Evolutionary conservation across 2,888 invertebrate genomes (phyloP).

Genomic region (Deroplatys truncata): DNA sequence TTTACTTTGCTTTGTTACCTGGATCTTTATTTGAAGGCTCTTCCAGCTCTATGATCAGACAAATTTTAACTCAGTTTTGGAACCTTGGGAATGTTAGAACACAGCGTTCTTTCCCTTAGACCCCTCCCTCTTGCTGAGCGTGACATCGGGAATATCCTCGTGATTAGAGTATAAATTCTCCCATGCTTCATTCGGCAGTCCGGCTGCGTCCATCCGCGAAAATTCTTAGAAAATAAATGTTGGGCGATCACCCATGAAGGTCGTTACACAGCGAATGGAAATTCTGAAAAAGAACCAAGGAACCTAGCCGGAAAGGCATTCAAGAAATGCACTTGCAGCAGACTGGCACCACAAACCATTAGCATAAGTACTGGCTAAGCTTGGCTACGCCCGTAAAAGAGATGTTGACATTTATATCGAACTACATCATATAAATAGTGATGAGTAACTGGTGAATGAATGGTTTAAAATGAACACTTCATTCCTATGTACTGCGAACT

Average conservation of each 20-base stretch:
- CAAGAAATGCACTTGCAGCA: neutral
- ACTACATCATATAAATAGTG: too few species aligned
- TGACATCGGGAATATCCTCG: neutral
- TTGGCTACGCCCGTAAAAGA: too few species aligned
- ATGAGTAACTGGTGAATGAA: too few species aligned
- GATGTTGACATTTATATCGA: too few species aligned
- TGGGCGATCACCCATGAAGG: conserved; percentile 1
- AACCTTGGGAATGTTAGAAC: neutral
- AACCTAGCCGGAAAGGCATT: neutral
- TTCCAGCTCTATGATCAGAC: neutral
- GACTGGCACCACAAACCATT: neutral
- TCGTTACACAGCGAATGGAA: neutral
- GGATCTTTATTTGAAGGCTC: neutral
- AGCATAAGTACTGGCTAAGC: neutral
- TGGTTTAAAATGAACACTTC: too few species aligned
- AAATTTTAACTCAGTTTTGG: neutral
- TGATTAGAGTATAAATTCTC: neutral
- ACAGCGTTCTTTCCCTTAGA: neutral
- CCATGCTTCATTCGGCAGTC: neutral
- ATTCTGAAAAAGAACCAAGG: neutral
- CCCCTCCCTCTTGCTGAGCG: neutral
- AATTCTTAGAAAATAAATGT: neutral
- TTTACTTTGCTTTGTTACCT: neutral
- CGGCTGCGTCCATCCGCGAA: neutral
- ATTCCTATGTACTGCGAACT: too few species aligned